Percentiles rank a stretch among this genome's conserved stretches.
These are phyloP conservation scores for Polydrusus tereticollis DNA, from an alignment of 2,888 invertebrate genomes.

Conservation along the genomic window DNA sequence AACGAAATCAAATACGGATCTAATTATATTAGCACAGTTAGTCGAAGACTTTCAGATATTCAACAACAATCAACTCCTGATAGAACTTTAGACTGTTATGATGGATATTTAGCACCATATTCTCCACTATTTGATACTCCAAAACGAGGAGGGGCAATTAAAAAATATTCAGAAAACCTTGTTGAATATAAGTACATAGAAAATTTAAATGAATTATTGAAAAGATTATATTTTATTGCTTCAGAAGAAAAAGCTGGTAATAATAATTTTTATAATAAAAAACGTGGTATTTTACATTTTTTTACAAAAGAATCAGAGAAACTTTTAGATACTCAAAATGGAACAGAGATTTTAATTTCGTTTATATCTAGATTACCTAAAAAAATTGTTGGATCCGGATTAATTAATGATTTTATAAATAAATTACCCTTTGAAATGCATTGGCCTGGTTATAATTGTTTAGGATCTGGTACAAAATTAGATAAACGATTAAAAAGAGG, in stretches of 20 bases:
- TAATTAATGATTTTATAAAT: background rate
- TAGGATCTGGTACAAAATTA: background rate
- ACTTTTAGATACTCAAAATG: background rate
- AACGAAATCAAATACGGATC: background rate
- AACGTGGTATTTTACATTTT: background rate
- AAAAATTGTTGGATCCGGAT: background rate
- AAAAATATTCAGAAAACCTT: background rate
- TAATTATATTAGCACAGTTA: too few species aligned
- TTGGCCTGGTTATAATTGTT: background rate
- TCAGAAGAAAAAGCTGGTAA: background rate
- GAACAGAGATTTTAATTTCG: background rate
- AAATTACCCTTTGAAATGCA: background rate
- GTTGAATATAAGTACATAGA: background rate
- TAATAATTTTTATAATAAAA: background rate
- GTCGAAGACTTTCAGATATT: background rate
- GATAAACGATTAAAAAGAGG: background rate
- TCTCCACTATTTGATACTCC: background rate
- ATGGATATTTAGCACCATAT: too few species aligned
- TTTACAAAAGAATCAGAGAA: background rate
- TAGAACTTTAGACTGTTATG: background rate
- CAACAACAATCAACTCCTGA: background rate
- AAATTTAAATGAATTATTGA: background rate
- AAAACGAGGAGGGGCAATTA: background rate
- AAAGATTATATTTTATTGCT: background rate
- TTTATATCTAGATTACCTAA: background rate